Evolutionary conservation across 1,140 invertebrate species (phyloP), one percentile per base, ranked within the genome.

Genomic region (Sminthurinus signatus): DNA sequence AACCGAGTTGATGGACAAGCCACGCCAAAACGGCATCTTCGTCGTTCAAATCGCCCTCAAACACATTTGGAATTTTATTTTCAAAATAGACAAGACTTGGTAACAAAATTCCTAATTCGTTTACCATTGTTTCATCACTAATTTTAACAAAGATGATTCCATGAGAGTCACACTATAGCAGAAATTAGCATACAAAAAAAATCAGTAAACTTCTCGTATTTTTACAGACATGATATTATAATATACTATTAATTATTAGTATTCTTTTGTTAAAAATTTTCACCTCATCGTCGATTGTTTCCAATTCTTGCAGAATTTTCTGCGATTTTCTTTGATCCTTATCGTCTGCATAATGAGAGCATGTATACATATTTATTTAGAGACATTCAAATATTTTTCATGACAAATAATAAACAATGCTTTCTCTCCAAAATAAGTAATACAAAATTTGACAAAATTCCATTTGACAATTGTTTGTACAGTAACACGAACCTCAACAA

Each of bases 191-290:
- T n/a, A 94, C 91, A 74, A 95, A 91, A 71, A 96, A 95, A 74
- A 92, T 94, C 80, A 95, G 92, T 71, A 96, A 77, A 78, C 94
- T 91, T n/a, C n/a, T n/a, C n/a, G n/a, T n/a, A n/a, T n/a, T n/a
- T n/a, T n/a, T n/a, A n/a, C n/a, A n/a, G n/a, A n/a, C n/a, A n/a
- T n/a, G n/a, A n/a, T n/a, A n/a, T n/a, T n/a, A n/a, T n/a, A n/a
- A n/a, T n/a, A n/a, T n/a, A n/a, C n/a, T n/a, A n/a, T n/a, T n/a
- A n/a, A n/a, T n/a, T n/a, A n/a, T n/a, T n/a, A n/a, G n/a, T n/a
- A n/a, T n/a, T n/a, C n/a, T n/a, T n/a, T n/a, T n/a, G n/a, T n/a
- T n/a, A n/a, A n/a, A n/a, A n/a, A n/a, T n/a, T n/a, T n/a, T n/a
- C n/a, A 92, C 92, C 78, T 95, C 92, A 68, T 81, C 79, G 39